Base-by-base conservation (phyloP, 2,797 vertebrate genomes). In the Aphelocoma californica region DNA sequence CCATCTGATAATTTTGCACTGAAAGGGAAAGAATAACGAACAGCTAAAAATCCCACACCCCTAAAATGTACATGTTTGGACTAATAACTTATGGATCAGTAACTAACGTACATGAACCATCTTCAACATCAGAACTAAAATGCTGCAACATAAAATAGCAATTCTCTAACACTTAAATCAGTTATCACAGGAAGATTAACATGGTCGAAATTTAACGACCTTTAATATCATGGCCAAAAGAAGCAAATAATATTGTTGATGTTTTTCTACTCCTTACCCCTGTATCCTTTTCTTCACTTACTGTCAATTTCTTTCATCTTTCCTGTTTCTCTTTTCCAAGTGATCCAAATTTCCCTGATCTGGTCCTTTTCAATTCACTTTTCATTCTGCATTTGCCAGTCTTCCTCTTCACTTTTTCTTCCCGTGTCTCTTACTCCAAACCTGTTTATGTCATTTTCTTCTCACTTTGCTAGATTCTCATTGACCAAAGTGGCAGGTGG, bases 351-450 rank as follows among this genome's bases (percentile, higher is more conserved):
- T 92, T 78, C 64, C 77, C 64, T 50, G 51, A 90, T 94, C 77
- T 64, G 89, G 58, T 90, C 82, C 77, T 92, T 93, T 86, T 86
- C 71, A 92, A 93, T 94, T 94, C 53, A 80, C 66, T 92, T 95
- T 79, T 86, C 88, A 86, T 80, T 85, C 71, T 47, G 31, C 32
- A 87, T 85, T 89, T 95, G 67, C 81, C 89, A 91, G 50, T 62
- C 81, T 88, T 82, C 45, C 50, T 86, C 91, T 90, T 90, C 14
- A 66, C 47, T 77, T 69, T 70, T 75, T 42, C 51, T 69, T 75
- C 48, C 69, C 54, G 34, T 61, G 61, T 82, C 66, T 86, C 77
- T 90, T 86, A 64, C 70, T 93, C 50, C 36, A 92, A 60, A 92
- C 60, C 71, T 65, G 26, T 69, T 34, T 8, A 25, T 83, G 75